A percentile compares a stretch with the other conserved stretches of the same genome.
These are phyloP conservation scores for Schizothorax lantsangensis DNA, from an alignment of 2,797 vertebrate species.

Conservation along the genomic window DNA sequence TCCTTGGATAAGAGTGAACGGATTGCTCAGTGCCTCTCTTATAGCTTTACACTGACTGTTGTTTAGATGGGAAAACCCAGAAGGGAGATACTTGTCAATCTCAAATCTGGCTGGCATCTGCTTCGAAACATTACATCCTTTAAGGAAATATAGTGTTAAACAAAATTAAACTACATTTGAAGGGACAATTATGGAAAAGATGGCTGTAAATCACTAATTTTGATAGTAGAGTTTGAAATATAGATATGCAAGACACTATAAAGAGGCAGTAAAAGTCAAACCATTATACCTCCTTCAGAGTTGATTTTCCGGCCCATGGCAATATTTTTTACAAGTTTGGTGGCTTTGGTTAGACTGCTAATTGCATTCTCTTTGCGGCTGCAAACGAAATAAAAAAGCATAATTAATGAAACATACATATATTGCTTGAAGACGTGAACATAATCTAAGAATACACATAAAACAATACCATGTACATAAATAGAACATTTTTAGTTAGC, in stretches of 20 bases:
- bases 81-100: conserved; percentile 26
- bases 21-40: conserved; percentile 70
- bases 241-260: not conserved
- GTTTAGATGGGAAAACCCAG: conserved; percentile 69
- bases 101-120: conserved; percentile 39
- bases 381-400: conserved; percentile 26
- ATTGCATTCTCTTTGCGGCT: conserved; percentile 84
- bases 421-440: not conserved
- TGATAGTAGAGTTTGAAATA: not conserved
- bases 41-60: conserved; percentile 77
- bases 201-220: not conserved
- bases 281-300: conserved; percentile 14
- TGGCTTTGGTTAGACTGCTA: conserved; percentile 64
- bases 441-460: not conserved
- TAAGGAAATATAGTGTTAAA: not conserved
- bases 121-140: conserved; percentile 20
- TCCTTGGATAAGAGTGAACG: conserved; percentile 83
- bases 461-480: not conserved
- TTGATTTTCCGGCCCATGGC: conserved; percentile 67
- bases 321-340: conserved; percentile 72
- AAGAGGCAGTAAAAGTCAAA: not conserved
- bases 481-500: not conserved
- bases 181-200: not conserved
- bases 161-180: not conserved
- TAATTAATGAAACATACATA: not conserved